Conservation (phyloP, 2,113 vertebrate genomes). For the Bujurquina vittata region DNA sequence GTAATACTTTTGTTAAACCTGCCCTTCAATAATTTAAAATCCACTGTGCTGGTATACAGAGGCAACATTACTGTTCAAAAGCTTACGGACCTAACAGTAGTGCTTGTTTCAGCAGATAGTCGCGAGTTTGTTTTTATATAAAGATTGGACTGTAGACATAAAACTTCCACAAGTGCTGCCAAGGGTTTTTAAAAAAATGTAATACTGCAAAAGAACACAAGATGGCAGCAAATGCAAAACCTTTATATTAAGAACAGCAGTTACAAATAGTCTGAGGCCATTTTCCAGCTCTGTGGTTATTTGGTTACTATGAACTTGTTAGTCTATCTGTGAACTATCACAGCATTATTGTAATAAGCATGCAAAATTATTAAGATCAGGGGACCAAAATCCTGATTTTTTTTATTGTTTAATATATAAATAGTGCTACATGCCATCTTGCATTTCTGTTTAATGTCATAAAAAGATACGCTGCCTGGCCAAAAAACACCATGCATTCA, state of each 20-base stretch:
- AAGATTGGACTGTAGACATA: too few relatives aligned
- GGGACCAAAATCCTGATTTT: neutral
- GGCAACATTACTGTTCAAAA: rapidly evolving
- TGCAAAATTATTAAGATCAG: neutral
- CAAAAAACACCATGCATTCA: too few relatives aligned
- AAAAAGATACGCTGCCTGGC: neutral
- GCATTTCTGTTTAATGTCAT: neutral
- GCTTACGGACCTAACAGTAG: rapidly evolving
- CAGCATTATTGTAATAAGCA: neutral
- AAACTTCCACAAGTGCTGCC: too few relatives aligned
- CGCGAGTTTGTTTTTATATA: too few relatives aligned
- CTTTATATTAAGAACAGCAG: neutral
- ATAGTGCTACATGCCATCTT: neutral
- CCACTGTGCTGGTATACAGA: neutral
- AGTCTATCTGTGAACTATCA: neutral
- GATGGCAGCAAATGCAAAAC: constrained; percentile 14
- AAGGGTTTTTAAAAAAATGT: neutral
- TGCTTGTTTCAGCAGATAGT: neutral
- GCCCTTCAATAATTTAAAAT: neutral
- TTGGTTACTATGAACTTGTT: neutral
- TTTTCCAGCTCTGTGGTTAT: neutral
- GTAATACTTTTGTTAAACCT: neutral
- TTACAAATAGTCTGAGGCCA: neutral
- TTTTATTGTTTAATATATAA: neutral
- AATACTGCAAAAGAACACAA: constrained; percentile 1